A percentile compares a stretch with the other conserved stretches of the same genome.
phyloP scores from a whole-genome alignment of 2,797 vertebrate genomes.

The Schizopygopsis pylzovi region DNA sequence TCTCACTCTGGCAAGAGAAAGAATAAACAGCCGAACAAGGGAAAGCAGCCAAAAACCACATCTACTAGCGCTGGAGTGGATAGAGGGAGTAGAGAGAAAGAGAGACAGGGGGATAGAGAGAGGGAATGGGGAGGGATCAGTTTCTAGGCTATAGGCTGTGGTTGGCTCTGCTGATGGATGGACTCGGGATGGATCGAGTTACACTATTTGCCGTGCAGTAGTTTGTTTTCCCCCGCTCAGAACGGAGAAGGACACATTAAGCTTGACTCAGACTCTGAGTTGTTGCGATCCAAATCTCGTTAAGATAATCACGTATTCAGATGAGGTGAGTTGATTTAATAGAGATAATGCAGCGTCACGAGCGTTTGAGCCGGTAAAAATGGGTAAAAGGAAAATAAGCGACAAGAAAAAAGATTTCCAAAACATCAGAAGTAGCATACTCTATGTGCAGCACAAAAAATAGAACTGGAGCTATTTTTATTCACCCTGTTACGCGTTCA shows the following conservation, averaged over 20 bases:
- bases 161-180: constrained; percentile 77
- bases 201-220: constrained; percentile 85
- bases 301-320: constrained; percentile 69
- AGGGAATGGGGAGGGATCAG: constrained; percentile 75
- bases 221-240: constrained; percentile 83
- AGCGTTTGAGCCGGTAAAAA: constrained; percentile 58
- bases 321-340: constrained; percentile 81
- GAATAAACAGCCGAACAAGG: constrained; percentile 69
- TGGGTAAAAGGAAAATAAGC: constrained; percentile 64
- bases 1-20: constrained; percentile 64
- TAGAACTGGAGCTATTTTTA: constrained; percentile 58
- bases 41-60: constrained; percentile 68
- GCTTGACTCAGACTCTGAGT: constrained; percentile 64
- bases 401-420: constrained; percentile 59
- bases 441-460: constrained; percentile 65
- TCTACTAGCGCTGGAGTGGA: constrained; percentile 64
- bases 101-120: constrained; percentile 66
- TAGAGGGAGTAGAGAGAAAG: constrained; percentile 48
- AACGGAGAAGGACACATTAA: constrained; percentile 71
- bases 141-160: constrained; percentile 74
- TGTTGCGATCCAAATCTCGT: constrained; percentile 53
- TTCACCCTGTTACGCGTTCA: constrained; percentile 30
- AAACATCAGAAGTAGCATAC: constrained; percentile 61
- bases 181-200: constrained; percentile 88
- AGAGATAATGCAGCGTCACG: constrained; percentile 61